phyloP scores from a whole-genome alignment of 2,113 vertebrate genomes.

The Sorex fumeus region DNA sequence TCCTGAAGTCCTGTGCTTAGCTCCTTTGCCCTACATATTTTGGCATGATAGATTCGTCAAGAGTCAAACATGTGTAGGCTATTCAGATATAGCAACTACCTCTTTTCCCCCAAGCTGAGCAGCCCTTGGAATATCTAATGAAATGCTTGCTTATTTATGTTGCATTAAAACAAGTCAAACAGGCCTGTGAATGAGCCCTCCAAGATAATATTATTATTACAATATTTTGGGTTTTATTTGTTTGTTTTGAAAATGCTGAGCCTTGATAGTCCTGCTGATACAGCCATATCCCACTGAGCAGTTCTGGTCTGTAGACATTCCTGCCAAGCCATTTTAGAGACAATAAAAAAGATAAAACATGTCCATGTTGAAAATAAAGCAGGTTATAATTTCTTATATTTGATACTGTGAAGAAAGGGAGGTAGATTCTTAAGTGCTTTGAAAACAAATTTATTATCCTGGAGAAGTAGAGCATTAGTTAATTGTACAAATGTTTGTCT shows the following conservation, averaged over 20 bases:
- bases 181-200: slow-evolving; percentile 52
- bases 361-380: not conserved
- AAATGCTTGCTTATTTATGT: slow-evolving; percentile 9
- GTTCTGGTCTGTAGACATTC: slow-evolving; percentile 16
- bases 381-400: slow-evolving; percentile 75
- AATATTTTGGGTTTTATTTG: slow-evolving; percentile 47
- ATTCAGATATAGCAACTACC: not conserved
- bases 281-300: slow-evolving; percentile 16
- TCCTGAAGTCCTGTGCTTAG: not conserved
- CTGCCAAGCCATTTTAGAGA: slow-evolving; percentile 32
- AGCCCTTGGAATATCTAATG: slow-evolving; percentile 41
- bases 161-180: not conserved
- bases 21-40: not conserved
- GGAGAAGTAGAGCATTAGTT: not conserved
- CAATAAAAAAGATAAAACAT: not conserved
- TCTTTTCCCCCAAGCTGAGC: not conserved
- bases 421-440: not conserved
- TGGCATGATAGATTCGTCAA: not conserved
- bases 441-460: not conserved
- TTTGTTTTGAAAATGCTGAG: slow-evolving; percentile 65
- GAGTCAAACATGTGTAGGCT: not conserved
- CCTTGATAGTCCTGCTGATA: slow-evolving; percentile 33
- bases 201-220: no score
- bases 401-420: slow-evolving; percentile 4
- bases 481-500: not conserved